Conservation (phyloP, 2,113 vertebrate genomes). For the Zapus hudsonius region DNA sequence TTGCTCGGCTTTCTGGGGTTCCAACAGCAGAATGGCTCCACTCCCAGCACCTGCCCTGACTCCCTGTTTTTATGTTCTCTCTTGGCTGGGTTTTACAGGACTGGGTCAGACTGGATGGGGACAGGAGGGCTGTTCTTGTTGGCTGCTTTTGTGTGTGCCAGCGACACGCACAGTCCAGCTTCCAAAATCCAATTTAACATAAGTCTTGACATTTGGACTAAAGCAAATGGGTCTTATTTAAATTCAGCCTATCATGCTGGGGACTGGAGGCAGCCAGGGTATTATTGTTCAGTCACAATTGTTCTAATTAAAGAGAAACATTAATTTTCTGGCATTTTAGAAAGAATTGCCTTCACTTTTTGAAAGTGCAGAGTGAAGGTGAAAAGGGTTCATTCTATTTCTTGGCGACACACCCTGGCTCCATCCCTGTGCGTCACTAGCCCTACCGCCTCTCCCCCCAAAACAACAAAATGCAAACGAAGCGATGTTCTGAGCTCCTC, state of each 20-base stretch:
- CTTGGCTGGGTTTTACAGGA: not conserved
- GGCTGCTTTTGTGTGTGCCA: not conserved
- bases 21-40: not conserved
- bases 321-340: conserved; percentile 34
- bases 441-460: not conserved
- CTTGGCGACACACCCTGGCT: not conserved
- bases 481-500: not conserved
- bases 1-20: not conserved
- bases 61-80: not conserved
- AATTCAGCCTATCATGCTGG: not conserved
- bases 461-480: not conserved
- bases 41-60: not conserved
- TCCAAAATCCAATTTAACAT: conserved; percentile 48
- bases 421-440: not conserved
- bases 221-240: conserved; percentile 37
- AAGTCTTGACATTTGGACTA: conserved; percentile 24
- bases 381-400: not conserved
- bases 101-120: conserved; percentile 49
- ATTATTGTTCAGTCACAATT: not conserved
- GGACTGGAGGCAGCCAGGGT: not conserved
- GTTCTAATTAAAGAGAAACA: conserved; percentile 47
- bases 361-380: not conserved
- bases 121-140: not conserved
- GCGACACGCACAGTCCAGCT: not conserved
- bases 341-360: conserved; percentile 24